Base-by-base conservation (phyloP, 2,888 invertebrate species). In the Pyrochroa serraticornis region DNA sequence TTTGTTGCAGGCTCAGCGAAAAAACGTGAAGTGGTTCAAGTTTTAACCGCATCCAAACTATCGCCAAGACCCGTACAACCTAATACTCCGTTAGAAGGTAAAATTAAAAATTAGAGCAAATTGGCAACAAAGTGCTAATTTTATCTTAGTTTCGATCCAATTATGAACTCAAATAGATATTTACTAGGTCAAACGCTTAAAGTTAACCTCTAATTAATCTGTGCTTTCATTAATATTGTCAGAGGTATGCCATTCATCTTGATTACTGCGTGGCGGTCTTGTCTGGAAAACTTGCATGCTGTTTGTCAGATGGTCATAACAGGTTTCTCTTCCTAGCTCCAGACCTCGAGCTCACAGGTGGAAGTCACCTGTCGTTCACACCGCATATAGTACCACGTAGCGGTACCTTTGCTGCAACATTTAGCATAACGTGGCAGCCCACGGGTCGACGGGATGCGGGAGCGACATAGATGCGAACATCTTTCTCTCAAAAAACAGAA, bases 1-100 rank as follows among this genome's bases (percentile, higher is more conserved):
- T 60, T 67, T 71, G 65, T 75, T 75, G 9, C 70, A 78, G 78
- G 75, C 43, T 71, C 75, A 45, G 56, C 68, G 30, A 77, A 67
- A 71, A 77, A 67, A 67, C 70, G 70, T 54, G 75, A 72, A 58
- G 74, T 74, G 13, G 74, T 75, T 30, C 74, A 77, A 64, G 78
- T 78, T 30, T 67, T 78, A 52, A 78, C 77, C 33, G 65, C 77
- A 22, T 69, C 74, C 36, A 77, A 77, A 61, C 52, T 77, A 58
- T 70, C 76, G 8, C 70, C 74, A 9, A 68, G 55, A 37, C 63
- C 67, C 12, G 69, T 68, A 33, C 69, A 71, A 55, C 72, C 68
- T 39, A 69, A 64, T 48, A 61, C 69, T n/a, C 64, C 34, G 75
- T 75, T 67, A 74, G 77, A 76, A 68, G 73, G 74, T 66, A 32